Evolutionary conservation across 2,797 vertebrate genomes (phyloP).

Genomic region (Gallinago stenura): DNA sequence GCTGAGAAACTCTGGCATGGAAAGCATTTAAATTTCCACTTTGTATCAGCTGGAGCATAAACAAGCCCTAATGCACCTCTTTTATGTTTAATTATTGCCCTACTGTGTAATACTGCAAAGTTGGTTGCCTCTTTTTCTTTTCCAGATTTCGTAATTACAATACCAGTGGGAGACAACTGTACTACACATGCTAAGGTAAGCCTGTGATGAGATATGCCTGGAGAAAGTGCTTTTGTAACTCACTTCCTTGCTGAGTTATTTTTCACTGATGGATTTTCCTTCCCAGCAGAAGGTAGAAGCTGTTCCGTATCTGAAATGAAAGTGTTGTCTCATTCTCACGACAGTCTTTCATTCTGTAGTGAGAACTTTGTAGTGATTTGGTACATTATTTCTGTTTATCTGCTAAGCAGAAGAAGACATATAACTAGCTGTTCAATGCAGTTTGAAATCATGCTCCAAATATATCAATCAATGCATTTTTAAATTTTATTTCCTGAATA

Average conservation of each 20-base stretch:
- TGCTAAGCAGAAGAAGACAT: background rate
- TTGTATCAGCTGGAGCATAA: background rate
- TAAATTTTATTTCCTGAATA: background rate
- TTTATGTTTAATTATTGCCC: background rate
- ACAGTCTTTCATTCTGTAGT: background rate
- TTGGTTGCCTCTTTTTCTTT: background rate
- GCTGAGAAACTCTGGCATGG: background rate
- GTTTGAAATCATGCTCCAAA: background rate
- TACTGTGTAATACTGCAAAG: background rate
- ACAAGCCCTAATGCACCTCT: background rate
- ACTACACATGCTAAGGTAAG: background rate
- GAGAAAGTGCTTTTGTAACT: background rate
- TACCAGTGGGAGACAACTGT: background rate
- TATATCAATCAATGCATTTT: background rate
- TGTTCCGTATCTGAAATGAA: background rate
- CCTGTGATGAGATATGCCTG: background rate
- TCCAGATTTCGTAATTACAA: background rate
- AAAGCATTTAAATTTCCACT: background rate
- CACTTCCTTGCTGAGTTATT: background rate
- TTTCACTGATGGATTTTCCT: background rate
- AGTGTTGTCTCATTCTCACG: background rate
- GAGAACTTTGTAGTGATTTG: background rate
- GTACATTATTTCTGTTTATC: background rate
- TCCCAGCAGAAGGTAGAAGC: background rate
- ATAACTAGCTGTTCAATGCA: background rate